phyloP scores from a whole-genome alignment of 2,888 invertebrate species.

The Timema cristinae region DNA sequence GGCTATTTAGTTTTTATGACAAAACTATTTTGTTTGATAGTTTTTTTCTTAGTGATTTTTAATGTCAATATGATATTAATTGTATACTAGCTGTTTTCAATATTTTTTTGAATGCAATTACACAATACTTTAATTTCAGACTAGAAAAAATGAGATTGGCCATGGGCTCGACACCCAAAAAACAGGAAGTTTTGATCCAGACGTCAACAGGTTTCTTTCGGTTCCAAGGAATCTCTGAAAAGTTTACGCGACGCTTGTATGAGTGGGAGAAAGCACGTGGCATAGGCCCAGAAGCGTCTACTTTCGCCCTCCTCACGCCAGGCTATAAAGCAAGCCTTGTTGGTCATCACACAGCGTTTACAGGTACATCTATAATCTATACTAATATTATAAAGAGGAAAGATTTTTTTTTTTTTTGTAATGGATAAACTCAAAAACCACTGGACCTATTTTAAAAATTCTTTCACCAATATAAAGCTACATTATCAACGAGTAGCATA shows the following conservation, averaged over 20 bases:
- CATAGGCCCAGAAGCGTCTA: constrained; percentile 80
- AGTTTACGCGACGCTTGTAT: constrained; percentile 83
- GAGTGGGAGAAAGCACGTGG: constrained; percentile 90
- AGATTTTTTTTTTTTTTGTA: too few relatives aligned
- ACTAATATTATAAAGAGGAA: too few relatives aligned
- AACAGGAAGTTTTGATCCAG: constrained; percentile 72
- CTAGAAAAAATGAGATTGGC: constrained; percentile 56
- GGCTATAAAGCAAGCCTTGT: constrained; percentile 38
- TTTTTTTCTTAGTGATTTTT: too few relatives aligned
- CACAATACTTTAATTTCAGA: constrained; percentile 38
- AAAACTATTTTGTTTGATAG: too few relatives aligned
- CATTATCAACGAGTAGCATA: too few relatives aligned
- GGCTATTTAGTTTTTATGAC: too few relatives aligned
- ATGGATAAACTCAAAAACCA: too few relatives aligned
- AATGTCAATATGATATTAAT: not conserved
- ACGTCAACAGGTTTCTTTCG: constrained; percentile 79
- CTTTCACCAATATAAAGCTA: too few relatives aligned
- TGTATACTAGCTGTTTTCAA: not conserved
- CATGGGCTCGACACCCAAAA: constrained; percentile 50
- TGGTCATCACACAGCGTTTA: too few relatives aligned
- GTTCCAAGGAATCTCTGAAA: constrained; percentile 81
- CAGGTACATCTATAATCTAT: too few relatives aligned
- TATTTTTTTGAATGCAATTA: constrained; percentile 2
- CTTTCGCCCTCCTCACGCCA: constrained; percentile 70
- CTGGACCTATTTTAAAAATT: too few relatives aligned